Evolutionary conservation across 2,113 vertebrate genomes (phyloP).

Genomic region (Ivindomyrus marchei): DNA sequence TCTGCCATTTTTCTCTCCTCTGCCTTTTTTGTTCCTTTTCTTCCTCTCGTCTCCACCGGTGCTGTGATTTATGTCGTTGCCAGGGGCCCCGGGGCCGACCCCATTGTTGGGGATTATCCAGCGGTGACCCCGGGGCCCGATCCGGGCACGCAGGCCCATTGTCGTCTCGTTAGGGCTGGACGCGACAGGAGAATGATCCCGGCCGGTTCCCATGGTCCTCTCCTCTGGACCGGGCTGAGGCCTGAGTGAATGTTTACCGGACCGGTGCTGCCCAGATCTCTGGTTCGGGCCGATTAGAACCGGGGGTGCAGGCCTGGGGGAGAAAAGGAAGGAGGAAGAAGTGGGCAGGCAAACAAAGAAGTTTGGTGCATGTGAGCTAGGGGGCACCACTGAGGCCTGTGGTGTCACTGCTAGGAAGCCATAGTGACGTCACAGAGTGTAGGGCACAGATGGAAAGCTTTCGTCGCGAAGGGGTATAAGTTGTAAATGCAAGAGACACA

Average conservation of each 20-base stretch:
- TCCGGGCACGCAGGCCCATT: conserved; percentile 61
- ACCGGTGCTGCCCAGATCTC: not conserved
- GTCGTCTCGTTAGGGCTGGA: conserved; percentile 67
- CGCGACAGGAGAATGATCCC: conserved; percentile 54
- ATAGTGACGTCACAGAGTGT: conserved; percentile 44
- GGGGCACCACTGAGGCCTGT: not conserved
- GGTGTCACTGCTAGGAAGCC: not conserved
- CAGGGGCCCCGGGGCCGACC: conserved; percentile 55
- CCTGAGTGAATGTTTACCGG: conserved; percentile 45
- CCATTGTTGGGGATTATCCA: conserved; percentile 64
- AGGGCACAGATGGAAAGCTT: not conserved
- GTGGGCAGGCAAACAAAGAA: conserved; percentile 35
- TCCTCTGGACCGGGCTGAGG: conserved; percentile 27
- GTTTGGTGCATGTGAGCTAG: conserved; percentile 73
- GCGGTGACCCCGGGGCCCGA: conserved; percentile 65
- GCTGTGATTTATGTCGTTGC: conserved; percentile 60
- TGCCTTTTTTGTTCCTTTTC: conserved; percentile 45
- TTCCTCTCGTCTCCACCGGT: conserved; percentile 49
- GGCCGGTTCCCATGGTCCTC: conserved; percentile 59
- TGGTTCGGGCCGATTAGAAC: not conserved
- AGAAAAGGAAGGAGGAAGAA: conserved; percentile 38
- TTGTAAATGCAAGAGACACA: not conserved
- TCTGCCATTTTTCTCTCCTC: conserved; percentile 43
- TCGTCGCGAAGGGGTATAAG: not conserved
- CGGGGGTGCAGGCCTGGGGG: conserved; percentile 3